Base-by-base conservation (phyloP, 2,888 invertebrate genomes). In the Tachina grossa region DNA sequence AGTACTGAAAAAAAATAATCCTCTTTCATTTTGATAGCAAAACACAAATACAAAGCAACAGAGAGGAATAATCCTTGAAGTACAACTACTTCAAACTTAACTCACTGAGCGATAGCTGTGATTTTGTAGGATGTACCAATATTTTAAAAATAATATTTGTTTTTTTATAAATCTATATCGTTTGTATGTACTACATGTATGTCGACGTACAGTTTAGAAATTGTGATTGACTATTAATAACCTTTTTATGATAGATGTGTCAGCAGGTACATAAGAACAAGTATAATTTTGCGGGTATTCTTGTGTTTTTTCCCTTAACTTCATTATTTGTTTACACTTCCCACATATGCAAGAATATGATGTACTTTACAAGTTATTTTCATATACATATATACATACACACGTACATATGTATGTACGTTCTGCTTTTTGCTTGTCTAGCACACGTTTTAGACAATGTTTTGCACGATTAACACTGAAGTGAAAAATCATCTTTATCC, bases 391-490 rank as follows among this genome's bases (percentile, higher is more conserved):
- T 0, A 31, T 11, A 14, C 14, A n/a, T n/a, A n/a, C n/a, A n/a
- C n/a, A n/a, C n/a, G n/a, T n/a, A n/a, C n/a, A n/a, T n/a, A n/a
- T n/a, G n/a, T 10, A 13, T 14, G 1, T 31, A 31, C 45, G 9
- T 22, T 22, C 31, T 22, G 1, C 1, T 66, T 57, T 19, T 41
- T 22, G 14, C 11, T 57, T 77, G n/a, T 51, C 39, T 61, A 16
- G 9, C 31, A 22, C 57, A 76, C 71, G 49, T 65, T 76, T 65
- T 57, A 83, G 43, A 43, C 76, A 65, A 83, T 76, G 55, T 65
- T 83, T 57, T 63, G 76, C 82, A 82, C 65, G 82, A 71, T 69
- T 75, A 59, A 47, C 57, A 14, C 14, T 68, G 59, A 69, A 75
- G 69, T 69, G 69, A 75, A 76, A 75, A 68, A 81, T 81, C 22